A percentile compares a stretch with the other conserved stretches of the same genome.
These are phyloP conservation scores for Cloeon dipterum DNA, from an alignment of 2,888 invertebrate species.

Conservation along the genomic window DNA sequence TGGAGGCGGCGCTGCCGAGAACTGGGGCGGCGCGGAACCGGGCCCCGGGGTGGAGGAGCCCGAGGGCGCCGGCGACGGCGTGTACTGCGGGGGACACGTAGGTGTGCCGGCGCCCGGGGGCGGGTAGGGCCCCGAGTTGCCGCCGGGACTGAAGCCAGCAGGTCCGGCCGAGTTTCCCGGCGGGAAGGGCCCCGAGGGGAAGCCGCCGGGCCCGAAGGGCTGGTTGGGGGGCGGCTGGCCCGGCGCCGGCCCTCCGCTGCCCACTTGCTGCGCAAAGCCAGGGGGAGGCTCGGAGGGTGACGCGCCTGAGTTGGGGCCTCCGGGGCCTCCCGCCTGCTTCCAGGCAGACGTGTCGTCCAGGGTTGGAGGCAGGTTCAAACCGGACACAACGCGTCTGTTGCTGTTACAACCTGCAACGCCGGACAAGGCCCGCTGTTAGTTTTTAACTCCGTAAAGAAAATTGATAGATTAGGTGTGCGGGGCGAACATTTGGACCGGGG, in stretches of 20 bases:
- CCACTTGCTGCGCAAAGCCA: slow-evolving; percentile 33
- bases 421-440: not conserved
- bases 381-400: slow-evolving; percentile 46
- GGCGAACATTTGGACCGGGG: too few relatives aligned
- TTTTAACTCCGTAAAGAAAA: not conserved
- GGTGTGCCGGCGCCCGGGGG: slow-evolving; percentile 47
- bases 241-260: slow-evolving; percentile 8
- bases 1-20: slow-evolving; percentile 26
- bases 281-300: slow-evolving; percentile 32
- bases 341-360: slow-evolving; percentile 51
- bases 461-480: too few relatives aligned
- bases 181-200: slow-evolving; percentile 3
- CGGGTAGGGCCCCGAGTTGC: slow-evolving; percentile 47
- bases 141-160: slow-evolving; percentile 34
- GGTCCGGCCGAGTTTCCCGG: slow-evolving; percentile 3
- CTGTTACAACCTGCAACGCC: slow-evolving; percentile 45
- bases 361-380: slow-evolving; percentile 42
- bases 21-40: slow-evolving; percentile 25
- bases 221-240: slow-evolving; percentile 6
- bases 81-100: slow-evolving; percentile 38
- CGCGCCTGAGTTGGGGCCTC: slow-evolving; percentile 21
- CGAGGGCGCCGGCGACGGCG: slow-evolving; percentile 65
- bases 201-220: slow-evolving; percentile 3
- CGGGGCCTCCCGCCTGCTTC: slow-evolving; percentile 21
- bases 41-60: slow-evolving; percentile 66